Evolutionary conservation across 2,113 vertebrate species (phyloP), one percentile per base, ranked within the genome.

Genomic region (Sylvia atricapilla): DNA sequence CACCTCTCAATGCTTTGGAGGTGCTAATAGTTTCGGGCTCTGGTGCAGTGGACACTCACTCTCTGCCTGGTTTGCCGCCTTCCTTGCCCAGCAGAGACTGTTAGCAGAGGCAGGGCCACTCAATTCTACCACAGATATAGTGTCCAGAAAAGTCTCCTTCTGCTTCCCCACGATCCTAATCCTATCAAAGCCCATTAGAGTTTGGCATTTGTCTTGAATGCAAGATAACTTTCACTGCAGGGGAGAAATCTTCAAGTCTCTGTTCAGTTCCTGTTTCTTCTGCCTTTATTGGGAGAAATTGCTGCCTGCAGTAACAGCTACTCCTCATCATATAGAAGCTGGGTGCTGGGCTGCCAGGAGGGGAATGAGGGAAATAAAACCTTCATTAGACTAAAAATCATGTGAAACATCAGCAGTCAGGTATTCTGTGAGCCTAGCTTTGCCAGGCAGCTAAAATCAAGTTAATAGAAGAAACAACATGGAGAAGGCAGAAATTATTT

Each of bases 41-140:
- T 16, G 73, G 77, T 60, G 47, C 49, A 49, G 7, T 2, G 18
- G n/a, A 75, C 17, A 25, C 31, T 53, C 0, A 0, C 5, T 25
- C 30, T 41, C 52, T 7, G 4, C 39, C 30, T 55, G 12, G 39
- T 53, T 59, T 43, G 37, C 50, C 44, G 52, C 19, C 49, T 66
- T 70, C 62, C 31, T 28, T 79, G 53, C 56, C 49, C 33, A 50
- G 67, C 44, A 60, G 28, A 53, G 52, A 21, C 5, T 79, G 33
- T 33, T 53, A n/a, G 16, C 35, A 41, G 24, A 62, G 35, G 21
- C 43, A 67, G 56, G 30, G 25, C 13, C 6, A 12, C 44, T 52
- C 27, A 20, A 37, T 19, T 35, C 22, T 60, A 89, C 43, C n/a
- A 41, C 0, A 28, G 13, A 28, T 28, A 64, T 15, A 44, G 39